Base-by-base conservation (phyloP, 1,140 invertebrate genomes). In the Drosophila pachea region DNA sequence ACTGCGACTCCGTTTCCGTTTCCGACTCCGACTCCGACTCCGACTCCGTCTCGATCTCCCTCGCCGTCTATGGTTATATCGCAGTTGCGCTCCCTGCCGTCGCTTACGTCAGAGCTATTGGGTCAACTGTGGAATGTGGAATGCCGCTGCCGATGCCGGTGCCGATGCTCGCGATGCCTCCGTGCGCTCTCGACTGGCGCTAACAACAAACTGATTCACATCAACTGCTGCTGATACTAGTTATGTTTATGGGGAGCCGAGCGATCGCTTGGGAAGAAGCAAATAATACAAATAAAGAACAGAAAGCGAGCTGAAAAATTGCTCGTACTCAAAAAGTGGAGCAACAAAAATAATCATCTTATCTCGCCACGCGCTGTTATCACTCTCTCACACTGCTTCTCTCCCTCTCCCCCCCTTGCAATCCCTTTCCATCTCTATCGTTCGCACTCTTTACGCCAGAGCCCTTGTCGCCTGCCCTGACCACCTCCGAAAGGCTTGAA, bases 161-260 rank as follows among this genome's bases (percentile, higher is more conserved):
- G 22, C 22, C 22, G 43, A 52, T 50, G 38, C 32, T 53, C 35
- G 38, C 58, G 62, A 73, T 76, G 56, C 54, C 55, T 59, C 62
- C 76, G 76, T 74, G 73, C 71, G 77, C 82, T 72, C 71, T 65
- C 65, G 68, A 32, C 68, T 81, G 68, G 52, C 67, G 68, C 70
- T 50, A 72, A 67, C 68, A 73, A 69, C 68, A 69, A 81, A 86
- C 81, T 86, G 74, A 86, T 68, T 86, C 82, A 74, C 70, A 66
- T 64, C 59, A 68, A 47, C 53, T 58, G 45, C 62, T 22, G 22
- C 22, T 22, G 22, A 22, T 66, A 54, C 54, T 66, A 63, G 54
- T 60, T 70, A 54, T 64, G 61, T 68, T 74, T 68, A 64, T 79
- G 43, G 60, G 43, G 55, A 76, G 62, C 63, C 61, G 42, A 47